Conservation (phyloP, 2,888 invertebrate genomes). For the Lepidochrysops patricia region DNA sequence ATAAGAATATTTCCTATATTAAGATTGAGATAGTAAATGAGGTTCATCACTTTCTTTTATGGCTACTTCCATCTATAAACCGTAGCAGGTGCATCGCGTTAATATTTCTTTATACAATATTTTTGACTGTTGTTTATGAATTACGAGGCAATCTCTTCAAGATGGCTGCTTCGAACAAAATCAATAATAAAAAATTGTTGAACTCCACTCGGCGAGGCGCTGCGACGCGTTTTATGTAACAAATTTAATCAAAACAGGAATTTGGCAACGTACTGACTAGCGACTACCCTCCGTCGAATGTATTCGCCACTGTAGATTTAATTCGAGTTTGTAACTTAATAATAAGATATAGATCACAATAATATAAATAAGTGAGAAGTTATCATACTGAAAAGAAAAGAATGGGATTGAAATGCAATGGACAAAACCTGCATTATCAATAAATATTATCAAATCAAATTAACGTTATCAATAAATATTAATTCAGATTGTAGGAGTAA, state of each 20-base stretch:
- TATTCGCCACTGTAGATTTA: not conserved
- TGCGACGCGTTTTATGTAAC: conserved; percentile 10
- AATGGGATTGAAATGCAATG: no score
- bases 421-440: no score
- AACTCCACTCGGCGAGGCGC: not conserved
- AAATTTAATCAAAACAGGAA: conserved; percentile 12
- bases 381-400: no score
- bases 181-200: conserved; percentile 9
- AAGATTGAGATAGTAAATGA: not conserved
- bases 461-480: not conserved
- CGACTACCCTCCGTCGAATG: not conserved
- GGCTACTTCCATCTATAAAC: not conserved
- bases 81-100: not conserved
- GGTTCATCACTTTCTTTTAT: conserved; percentile 2
- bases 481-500: not conserved
- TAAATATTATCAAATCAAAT: no score
- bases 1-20: not conserved
- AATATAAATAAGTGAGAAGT: not conserved
- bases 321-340: no score
- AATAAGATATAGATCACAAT: no score
- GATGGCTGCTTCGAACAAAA: conserved; percentile 3
- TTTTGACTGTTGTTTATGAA: not conserved
- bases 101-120: not conserved
- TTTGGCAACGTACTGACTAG: conserved; percentile 6
- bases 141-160: conserved; percentile 6